Evolutionary conservation across 1,140 invertebrate species (phyloP), one percentile per base, ranked within the genome.

Genomic region (Chymomyza costata): DNA sequence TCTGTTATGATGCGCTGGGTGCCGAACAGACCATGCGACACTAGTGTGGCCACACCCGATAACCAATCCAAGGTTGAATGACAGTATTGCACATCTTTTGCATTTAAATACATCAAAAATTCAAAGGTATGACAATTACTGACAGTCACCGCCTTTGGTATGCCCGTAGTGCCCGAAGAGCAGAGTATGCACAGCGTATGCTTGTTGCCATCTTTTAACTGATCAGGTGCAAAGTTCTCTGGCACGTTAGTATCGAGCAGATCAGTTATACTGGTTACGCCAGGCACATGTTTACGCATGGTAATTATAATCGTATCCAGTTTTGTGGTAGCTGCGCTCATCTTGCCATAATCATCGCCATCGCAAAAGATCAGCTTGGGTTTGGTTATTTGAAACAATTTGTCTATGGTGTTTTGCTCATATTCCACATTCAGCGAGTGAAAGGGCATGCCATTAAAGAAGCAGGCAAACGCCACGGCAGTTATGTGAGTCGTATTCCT

Each of bases 81-180:
- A 3, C 45, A 57, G 11, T 50, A 62, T 18, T 45, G 28, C 6
- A 57, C 35, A 32, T 62, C 59, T 0, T 25, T 18, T 1, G 46
- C 19, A 2, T 15, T 50, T 14, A 62, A n/a, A 16, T 56, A 56
- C n/a, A n/a, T n/a, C n/a, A n/a, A n/a, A n/a, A n/a, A n/a, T n/a
- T n/a, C n/a, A n/a, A n/a, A n/a, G n/a, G n/a, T n/a, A n/a, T n/a
- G n/a, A n/a, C n/a, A n/a, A n/a, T n/a, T n/a, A n/a, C n/a, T n/a
- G n/a, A n/a, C 81, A 70, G 90, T 88, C 0, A 93, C 93, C 15
- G 92, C 92, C 86, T 94, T 94, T 1, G 93, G 92, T n/a, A 89
- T 80, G 43, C 93, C 92, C 21, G 92, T 93, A 7, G 93, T 93
- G 8, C 92, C 92, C 53, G 91, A 92, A 0, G 92, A 89, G 39